A percentile compares a stretch with the other conserved stretches of the same genome.
Evolutionary conservation across 2,113 vertebrate species (phyloP).

Genomic region (Podiceps cristatus): DNA sequence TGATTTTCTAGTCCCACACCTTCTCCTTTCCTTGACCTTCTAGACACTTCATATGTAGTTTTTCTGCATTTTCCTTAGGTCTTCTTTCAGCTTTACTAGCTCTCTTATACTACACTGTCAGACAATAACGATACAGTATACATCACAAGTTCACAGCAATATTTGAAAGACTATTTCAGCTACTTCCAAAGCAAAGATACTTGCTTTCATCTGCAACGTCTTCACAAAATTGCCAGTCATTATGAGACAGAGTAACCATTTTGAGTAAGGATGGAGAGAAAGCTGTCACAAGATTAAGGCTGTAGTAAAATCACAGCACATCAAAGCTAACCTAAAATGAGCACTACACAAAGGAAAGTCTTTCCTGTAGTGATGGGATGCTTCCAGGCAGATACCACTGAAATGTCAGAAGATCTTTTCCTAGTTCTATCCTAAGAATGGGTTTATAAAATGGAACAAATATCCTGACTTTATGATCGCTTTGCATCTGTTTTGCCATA

Average conservation of each 20-base stretch:
- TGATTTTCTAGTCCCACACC: neutral
- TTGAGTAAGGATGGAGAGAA: neutral
- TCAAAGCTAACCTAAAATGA: neutral
- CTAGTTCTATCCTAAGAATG: neutral
- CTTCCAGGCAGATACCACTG: neutral
- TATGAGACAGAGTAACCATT: neutral
- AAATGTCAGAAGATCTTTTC: neutral
- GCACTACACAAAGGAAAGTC: neutral
- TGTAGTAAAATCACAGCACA: neutral
- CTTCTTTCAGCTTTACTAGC: neutral
- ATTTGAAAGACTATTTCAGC: neutral
- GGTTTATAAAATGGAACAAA: neutral
- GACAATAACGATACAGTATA: neutral
- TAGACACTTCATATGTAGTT: too few relatives aligned
- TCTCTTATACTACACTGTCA: neutral
- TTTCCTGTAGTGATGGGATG: neutral
- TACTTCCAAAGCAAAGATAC: neutral
- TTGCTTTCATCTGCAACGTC: slow-evolving; percentile 23
- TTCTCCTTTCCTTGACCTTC: neutral
- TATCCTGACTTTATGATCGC: neutral
- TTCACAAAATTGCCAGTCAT: neutral
- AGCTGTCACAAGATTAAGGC: neutral
- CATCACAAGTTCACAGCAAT: neutral
- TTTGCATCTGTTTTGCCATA: neutral
- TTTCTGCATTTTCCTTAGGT: neutral